phyloP scores from a whole-genome alignment of 2,888 invertebrate species.

The Elysia crispata region DNA sequence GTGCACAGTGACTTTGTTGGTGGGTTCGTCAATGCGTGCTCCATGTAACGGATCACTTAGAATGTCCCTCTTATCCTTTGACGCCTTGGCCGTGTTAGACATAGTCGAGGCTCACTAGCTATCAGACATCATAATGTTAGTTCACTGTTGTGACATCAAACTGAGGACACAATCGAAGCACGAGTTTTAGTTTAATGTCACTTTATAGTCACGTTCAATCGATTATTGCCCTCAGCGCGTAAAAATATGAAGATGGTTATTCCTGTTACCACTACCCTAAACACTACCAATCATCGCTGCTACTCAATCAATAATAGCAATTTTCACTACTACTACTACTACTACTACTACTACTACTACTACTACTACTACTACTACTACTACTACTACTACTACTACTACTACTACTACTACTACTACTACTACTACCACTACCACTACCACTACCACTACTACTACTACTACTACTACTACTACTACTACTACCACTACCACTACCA shows the following conservation, averaged over 20 bases:
- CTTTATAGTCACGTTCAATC: too few relatives aligned
- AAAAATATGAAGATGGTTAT: neutral
- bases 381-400: slow-evolving; percentile 15
- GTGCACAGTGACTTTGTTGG: slow-evolving; percentile 47
- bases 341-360: slow-evolving; percentile 21
- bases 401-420: slow-evolving; percentile 11
- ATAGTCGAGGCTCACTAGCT: too few relatives aligned
- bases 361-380: slow-evolving; percentile 15
- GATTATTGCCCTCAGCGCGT: neutral
- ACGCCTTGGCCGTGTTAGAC: neutral
- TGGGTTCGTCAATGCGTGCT: slow-evolving; percentile 46
- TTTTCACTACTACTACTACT: too few relatives aligned
- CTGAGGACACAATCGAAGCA: too few relatives aligned
- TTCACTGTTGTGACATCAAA: too few relatives aligned
- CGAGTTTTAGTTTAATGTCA: too few relatives aligned
- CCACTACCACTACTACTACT: neutral
- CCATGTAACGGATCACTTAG: slow-evolving; percentile 53
- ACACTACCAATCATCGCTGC: too few relatives aligned
- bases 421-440: neutral
- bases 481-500: too few relatives aligned
- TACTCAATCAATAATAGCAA: neutral
- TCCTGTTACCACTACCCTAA: neutral
- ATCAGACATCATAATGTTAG: too few relatives aligned
- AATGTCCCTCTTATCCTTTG: slow-evolving; percentile 40
- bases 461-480: neutral